Conservation (phyloP, 2,888 invertebrate genomes). For the Drosophila phalerata region DNA sequence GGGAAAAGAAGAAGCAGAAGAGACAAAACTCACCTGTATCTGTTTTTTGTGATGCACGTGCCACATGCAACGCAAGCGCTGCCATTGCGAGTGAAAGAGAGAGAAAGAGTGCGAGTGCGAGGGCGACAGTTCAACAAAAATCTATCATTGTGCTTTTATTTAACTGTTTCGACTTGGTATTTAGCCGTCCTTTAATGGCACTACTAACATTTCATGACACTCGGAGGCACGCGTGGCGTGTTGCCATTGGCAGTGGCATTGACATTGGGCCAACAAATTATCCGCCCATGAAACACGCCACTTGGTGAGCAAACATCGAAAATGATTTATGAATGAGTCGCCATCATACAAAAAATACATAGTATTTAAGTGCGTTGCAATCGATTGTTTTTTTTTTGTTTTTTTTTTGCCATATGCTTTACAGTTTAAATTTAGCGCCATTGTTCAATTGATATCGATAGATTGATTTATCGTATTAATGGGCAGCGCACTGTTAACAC, state of each 20-base stretch:
- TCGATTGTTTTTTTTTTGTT: too few relatives aligned
- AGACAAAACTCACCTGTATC: constrained; percentile 10
- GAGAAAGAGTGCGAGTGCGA: neutral
- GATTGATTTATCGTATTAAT: neutral
- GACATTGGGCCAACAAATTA: constrained; percentile 43
- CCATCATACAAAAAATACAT: neutral
- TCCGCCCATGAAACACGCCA: constrained; percentile 33
- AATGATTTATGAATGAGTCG: constrained; percentile 23
- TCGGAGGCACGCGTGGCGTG: constrained; percentile 41
- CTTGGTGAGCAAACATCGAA: constrained; percentile 10
- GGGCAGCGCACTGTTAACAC: constrained; percentile 5
- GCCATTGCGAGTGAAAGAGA: neutral
- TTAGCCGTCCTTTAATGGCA: constrained; percentile 21
- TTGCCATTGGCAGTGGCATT: constrained; percentile 63
- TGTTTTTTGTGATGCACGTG: constrained; percentile 21
- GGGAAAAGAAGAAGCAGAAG: neutral
- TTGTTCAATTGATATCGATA: neutral
- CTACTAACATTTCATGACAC: constrained; percentile 39
- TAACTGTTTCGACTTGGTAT: neutral
- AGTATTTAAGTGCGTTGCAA: constrained; percentile 5
- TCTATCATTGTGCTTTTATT: constrained; percentile 11
- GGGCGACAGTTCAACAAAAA: constrained; percentile 10
- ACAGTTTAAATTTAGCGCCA: neutral
- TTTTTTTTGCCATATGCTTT: constrained; percentile 6
- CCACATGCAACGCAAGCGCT: constrained; percentile 8